Evolutionary conservation across 2,888 invertebrate genomes (phyloP), one percentile per base, ranked within the genome.

Genomic region (Iselma pallidipennis): DNA sequence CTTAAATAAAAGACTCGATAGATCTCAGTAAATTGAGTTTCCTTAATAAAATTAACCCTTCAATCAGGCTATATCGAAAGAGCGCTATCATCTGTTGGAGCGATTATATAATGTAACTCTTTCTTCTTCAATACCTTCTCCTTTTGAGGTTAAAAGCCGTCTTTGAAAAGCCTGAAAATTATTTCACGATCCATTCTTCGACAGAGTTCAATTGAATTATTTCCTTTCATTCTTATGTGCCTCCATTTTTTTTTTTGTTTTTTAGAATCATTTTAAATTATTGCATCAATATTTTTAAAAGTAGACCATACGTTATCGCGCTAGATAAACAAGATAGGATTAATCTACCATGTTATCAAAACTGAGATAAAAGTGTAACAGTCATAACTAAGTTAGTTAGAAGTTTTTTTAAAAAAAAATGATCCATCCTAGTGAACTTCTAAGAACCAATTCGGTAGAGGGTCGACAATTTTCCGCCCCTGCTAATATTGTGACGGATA

Each of bases 361-460:
- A 10, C 7, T 10, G 14, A 16, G 51, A 51, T 51, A 51, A 51
- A 29, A 1, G 3, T 16, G 37, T 29, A 26, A 51, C 6, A 19
- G 4, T 25, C 10, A 14, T 0, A 7, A 4, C n/a, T 19, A n/a
- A 31, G 23, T 54, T 58, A 37, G 49, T 45, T n/a, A 54, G 16
- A 37, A 10, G 9, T 42, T 42, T 14, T 37, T 0, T 7, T 0
- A 10, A 42, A 37, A 29, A 29, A 65, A 53, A 63, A 79, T 80
- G 79, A 74, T 80, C 48, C 79, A 78, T 71, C 80, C 77, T 23
- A 71, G 69, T 31, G 73, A 76, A 63, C 65, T 80, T 62, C 66
- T 80, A 49, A 70, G 79, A 55, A 72, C 74, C n/a, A 66, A 77
- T 66, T 78, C 78, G n/a, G 68, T 73, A 52, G 69, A 68, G 14